These are phyloP conservation scores for Pangasius larnaudii DNA, from an alignment of 2,797 vertebrate species.

Conservation along the genomic window DNA sequence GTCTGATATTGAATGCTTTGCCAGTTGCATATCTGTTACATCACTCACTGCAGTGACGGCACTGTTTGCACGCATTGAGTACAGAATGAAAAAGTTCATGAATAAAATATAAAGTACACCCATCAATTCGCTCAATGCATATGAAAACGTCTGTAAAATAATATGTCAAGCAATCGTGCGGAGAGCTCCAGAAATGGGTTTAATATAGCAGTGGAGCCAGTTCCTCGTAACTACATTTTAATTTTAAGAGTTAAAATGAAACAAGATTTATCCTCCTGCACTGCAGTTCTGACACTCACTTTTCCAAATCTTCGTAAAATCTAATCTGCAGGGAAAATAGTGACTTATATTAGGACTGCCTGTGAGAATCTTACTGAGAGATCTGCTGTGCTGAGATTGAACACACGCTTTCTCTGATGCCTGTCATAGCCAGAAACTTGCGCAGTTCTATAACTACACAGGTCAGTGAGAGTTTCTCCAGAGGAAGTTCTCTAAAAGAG, in stretches of 20 bases:
- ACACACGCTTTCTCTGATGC: conserved; percentile 59
- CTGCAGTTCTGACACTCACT: conserved; percentile 34
- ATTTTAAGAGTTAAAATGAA: conserved; percentile 30
- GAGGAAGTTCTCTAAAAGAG: conserved; percentile 11
- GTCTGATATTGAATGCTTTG: conserved; percentile 68
- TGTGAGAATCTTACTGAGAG: conserved; percentile 57
- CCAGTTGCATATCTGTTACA: conserved; percentile 76
- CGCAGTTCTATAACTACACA: conserved; percentile 13
- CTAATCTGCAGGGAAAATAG: conserved; percentile 43
- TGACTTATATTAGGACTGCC: conserved; percentile 52
- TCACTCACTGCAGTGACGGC: conserved; percentile 65
- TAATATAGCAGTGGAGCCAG: conserved; percentile 17
- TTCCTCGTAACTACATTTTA: conserved; percentile 30
- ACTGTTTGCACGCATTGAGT: conserved; percentile 21
- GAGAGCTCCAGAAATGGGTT: conserved; percentile 9
- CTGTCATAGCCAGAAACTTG: conserved; percentile 54
- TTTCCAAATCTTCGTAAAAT: conserved; percentile 34
- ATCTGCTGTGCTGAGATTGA: conserved; percentile 62
- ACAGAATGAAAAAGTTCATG: conserved; percentile 39
- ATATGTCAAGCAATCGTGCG: background rate
- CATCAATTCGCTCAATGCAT: conserved; percentile 3
- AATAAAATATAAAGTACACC: conserved; percentile 42
- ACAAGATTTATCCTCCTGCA: conserved; percentile 51
- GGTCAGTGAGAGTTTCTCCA: conserved; percentile 23
- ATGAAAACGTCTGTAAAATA: conserved; percentile 36